Conservation (phyloP, 1,140 invertebrate genomes). For the Pemphigus obesinymphae region DNA sequence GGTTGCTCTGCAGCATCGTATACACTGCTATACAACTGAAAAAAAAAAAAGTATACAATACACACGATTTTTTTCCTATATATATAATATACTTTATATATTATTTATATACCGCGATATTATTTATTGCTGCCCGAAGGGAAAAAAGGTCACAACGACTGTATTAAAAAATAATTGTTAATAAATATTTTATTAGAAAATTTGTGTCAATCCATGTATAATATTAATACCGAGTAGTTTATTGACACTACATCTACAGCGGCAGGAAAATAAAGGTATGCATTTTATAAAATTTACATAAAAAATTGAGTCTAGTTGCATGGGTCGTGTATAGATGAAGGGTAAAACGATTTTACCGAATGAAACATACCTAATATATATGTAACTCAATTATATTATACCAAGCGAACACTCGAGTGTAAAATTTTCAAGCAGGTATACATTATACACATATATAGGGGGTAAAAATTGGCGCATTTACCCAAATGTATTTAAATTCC, state of each 20-base stretch:
- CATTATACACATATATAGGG: too few relatives aligned
- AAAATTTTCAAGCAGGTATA: background rate
- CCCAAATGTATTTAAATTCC: too few relatives aligned
- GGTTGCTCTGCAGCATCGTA: too few relatives aligned
- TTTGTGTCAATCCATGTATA: background rate
- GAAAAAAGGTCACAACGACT: conserved; percentile 15
- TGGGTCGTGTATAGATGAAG: too few relatives aligned
- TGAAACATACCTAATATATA: background rate
- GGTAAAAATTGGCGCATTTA: too few relatives aligned
- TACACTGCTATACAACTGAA: too few relatives aligned
- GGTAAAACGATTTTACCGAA: background rate
- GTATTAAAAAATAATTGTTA: conserved; percentile 34
- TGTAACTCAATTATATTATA: background rate
- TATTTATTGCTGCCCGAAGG: background rate
- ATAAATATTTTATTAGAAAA: conserved; percentile 30
- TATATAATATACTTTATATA: too few relatives aligned
- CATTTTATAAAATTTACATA: conserved; percentile 2
- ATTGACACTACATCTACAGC: too few relatives aligned
- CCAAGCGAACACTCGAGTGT: background rate
- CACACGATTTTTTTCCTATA: conserved; percentile 9
- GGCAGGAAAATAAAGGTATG: background rate
- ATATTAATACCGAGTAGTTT: background rate
- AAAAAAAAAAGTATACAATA: background rate
- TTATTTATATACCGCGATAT: background rate
- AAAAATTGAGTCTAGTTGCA: background rate